Conservation (phyloP, 37 sponge, comb jelly and placozoan genomes). For the Lycopodina hypogea region DNA sequence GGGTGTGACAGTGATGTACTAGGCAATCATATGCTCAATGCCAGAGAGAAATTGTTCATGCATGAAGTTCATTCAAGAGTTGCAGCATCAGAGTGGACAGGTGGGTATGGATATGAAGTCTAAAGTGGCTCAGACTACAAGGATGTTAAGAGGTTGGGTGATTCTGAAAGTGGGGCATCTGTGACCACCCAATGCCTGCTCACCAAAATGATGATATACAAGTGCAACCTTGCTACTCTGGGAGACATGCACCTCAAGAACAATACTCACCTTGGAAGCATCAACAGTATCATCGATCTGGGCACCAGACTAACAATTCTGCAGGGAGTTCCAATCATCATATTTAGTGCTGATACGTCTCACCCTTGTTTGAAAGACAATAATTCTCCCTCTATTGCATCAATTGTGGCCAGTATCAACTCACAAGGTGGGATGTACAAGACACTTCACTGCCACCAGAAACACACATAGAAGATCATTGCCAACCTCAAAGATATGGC, state of each 20-base stretch:
- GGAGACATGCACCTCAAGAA: too few species aligned
- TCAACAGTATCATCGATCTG: conserved; percentile 50
- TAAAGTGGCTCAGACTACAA: neutral
- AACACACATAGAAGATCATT: too few species aligned
- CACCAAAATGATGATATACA: conserved; percentile 40
- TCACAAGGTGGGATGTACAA: neutral
- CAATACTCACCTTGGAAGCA: conserved; percentile 72
- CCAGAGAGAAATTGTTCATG: too few species aligned
- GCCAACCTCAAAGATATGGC: too few species aligned
- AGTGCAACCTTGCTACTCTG: conserved; percentile 49
- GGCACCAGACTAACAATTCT: neutral
- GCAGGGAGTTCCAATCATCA: conserved; percentile 38
- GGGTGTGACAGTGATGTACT: conserved; percentile 40
- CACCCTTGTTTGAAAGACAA: conserved; percentile 56
- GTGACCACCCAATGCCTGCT: conserved; percentile 84
- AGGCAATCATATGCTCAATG: conserved; percentile 32
- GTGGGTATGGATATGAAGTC: too few species aligned
- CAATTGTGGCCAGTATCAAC: conserved; percentile 40
- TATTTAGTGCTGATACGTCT: conserved; percentile 81
- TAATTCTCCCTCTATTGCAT: conserved; percentile 68
- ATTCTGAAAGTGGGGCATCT: conserved; percentile 48
- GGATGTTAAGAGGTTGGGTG: conserved; percentile 62
- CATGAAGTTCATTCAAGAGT: too few species aligned
- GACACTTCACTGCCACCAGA: too few species aligned
- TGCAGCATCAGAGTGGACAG: too few species aligned